Evolutionary conservation across 1,140 invertebrate species (phyloP).

Genomic region (Penaeus vannamei): DNA sequence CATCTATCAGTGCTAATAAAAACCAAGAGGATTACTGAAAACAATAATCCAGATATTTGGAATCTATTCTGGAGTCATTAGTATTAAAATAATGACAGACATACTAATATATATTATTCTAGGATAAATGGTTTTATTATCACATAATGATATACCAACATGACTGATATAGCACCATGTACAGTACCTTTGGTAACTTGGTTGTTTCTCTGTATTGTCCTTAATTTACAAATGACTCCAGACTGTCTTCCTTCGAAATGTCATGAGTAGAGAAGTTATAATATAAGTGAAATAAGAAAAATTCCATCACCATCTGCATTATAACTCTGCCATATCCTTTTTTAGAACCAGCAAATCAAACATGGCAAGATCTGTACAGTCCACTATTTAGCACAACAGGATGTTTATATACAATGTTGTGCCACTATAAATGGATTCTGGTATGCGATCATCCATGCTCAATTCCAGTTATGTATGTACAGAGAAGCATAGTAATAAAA

Average conservation of each 20-base stretch:
- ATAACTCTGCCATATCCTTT: too few species aligned
- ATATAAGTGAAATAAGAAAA: slow-evolving; percentile 38
- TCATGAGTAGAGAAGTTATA: slow-evolving; percentile 28
- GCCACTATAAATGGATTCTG: too few species aligned
- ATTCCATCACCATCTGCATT: slow-evolving; percentile 31
- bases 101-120: too few species aligned
- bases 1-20: slow-evolving; percentile 37
- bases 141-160: too few species aligned
- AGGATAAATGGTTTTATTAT: too few species aligned
- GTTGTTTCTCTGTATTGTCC: neutral
- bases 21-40: slow-evolving; percentile 9
- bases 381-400: neutral
- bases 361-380: slow-evolving; percentile 24
- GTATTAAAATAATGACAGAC: neutral
- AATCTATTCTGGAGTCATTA: slow-evolving; percentile 50
- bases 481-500: neutral
- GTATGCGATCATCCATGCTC: too few species aligned
- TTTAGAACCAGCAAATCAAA: neutral
- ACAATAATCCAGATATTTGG: neutral
- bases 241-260: slow-evolving; percentile 26
- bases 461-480: neutral
- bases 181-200: too few species aligned
- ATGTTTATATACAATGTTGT: too few species aligned
- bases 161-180: too few species aligned
- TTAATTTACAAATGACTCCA: slow-evolving; percentile 28